Percentiles rank a stretch among this genome's conserved stretches.
Conservation (phyloP, 1,140 invertebrate genomes). For the Ceratina australensis region DNA sequence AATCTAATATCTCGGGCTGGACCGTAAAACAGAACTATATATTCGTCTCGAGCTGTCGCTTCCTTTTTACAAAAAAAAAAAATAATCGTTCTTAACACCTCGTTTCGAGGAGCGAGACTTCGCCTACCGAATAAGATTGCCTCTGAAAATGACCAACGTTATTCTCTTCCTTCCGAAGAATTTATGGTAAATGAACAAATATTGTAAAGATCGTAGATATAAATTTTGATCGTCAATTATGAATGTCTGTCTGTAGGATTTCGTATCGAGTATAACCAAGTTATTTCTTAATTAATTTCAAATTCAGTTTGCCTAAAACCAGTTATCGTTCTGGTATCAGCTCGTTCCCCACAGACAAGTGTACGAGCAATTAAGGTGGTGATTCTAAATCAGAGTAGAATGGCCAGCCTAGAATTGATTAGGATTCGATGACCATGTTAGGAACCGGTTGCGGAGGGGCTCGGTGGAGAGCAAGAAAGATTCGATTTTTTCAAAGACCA, state of each 20-base stretch:
- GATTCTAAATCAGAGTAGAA: slow-evolving; percentile 43
- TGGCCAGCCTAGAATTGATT: slow-evolving; percentile 53
- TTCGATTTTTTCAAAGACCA: slow-evolving; percentile 2
- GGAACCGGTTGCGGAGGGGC: slow-evolving; percentile 53
- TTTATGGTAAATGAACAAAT: not conserved
- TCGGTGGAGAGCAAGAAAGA: slow-evolving; percentile 2
- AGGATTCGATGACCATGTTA: slow-evolving; percentile 51
- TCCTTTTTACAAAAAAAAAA: not conserved
- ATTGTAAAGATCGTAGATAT: no score
- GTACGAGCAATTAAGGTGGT: slow-evolving; percentile 7
- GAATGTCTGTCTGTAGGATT: no score
- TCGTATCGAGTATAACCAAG: no score
- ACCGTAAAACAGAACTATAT: slow-evolving; percentile 22
- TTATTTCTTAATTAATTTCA: not conserved
- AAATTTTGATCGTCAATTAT: no score
- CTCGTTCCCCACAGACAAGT: no score
- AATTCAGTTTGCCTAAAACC: slow-evolving; percentile 5
- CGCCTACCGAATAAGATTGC: not conserved
- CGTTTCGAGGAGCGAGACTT: not conserved
- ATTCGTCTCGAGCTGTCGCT: slow-evolving; percentile 1
- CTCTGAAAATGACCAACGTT: no score
- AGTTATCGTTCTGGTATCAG: not conserved
- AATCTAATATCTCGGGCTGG: slow-evolving; percentile 47
- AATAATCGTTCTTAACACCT: not conserved
- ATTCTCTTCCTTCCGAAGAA: not conserved